These are phyloP conservation scores for Thoracochromis brauschi DNA, from an alignment of 2,113 vertebrate genomes.

Conservation along the genomic window DNA sequence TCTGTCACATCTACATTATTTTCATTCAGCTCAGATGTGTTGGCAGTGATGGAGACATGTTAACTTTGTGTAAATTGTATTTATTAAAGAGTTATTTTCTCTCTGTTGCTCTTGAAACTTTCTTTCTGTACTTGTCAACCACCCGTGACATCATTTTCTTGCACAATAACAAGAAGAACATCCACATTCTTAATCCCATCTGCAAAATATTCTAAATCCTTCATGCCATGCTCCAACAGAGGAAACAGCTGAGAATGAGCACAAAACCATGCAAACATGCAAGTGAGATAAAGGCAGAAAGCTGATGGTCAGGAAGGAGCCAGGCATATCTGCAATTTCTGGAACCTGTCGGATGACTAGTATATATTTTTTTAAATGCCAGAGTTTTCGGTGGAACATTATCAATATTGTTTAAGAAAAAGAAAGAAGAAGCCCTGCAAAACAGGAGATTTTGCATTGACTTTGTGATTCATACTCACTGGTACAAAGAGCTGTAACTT, in stretches of 20 bases:
- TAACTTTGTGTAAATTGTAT: neutral
- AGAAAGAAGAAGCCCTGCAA: neutral
- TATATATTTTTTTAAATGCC: neutral
- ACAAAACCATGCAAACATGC: neutral
- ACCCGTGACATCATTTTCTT: neutral
- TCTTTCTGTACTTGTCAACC: neutral
- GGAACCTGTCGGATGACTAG: neutral
- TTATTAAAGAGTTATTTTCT: neutral
- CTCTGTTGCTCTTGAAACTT: neutral
- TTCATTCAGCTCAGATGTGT: neutral
- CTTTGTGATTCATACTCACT: neutral
- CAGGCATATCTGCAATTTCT: neutral
- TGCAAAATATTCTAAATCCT: neutral
- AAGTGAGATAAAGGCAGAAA: neutral
- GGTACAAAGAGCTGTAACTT: neutral
- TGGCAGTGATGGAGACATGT: neutral
- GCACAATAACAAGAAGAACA: neutral
- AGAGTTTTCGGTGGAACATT: neutral
- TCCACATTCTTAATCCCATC: neutral
- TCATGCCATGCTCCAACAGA: neutral
- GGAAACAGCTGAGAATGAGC: neutral
- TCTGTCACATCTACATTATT: neutral
- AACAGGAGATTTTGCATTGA: neutral
- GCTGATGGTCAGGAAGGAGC: neutral
- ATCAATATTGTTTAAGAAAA: neutral